Conservation (phyloP, 2,113 vertebrate species). For the Mola mola region DNA sequence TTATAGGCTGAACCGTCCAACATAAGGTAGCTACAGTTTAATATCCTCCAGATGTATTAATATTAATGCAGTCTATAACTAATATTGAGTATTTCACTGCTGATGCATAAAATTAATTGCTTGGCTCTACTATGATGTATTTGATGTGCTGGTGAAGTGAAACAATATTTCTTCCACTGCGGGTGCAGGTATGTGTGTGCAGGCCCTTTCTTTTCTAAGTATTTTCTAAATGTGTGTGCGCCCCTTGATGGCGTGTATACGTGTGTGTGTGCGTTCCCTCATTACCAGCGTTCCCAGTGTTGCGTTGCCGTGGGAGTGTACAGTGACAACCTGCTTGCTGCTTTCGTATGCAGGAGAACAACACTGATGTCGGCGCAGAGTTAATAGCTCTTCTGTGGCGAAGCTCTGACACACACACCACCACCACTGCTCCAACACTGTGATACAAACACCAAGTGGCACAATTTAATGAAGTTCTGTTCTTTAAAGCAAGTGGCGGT, state of each 20-base stretch:
- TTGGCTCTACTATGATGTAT: no score
- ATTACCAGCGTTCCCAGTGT: slow-evolving; percentile 62
- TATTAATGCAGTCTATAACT: no score
- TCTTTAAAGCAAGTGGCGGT: slow-evolving; percentile 84
- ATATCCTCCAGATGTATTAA: no score
- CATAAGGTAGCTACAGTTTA: no score
- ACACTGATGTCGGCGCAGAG: slow-evolving; percentile 74
- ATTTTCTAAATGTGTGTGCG: no score
- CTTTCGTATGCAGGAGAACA: slow-evolving; percentile 85
- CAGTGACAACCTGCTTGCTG: slow-evolving; percentile 68
- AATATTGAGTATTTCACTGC: no score
- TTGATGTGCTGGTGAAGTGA: no score
- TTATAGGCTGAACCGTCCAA: no score
- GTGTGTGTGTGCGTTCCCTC: slow-evolving; percentile 12
- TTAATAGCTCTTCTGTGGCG: slow-evolving; percentile 83
- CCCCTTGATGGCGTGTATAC: background rate
- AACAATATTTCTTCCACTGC: no score
- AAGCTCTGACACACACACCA: slow-evolving; percentile 67
- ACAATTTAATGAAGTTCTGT: slow-evolving; percentile 97
- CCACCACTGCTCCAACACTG: slow-evolving; percentile 37
- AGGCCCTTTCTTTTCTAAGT: no score
- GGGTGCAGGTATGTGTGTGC: no score
- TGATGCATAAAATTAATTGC: no score
- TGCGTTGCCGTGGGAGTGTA: slow-evolving; percentile 59
- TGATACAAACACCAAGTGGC: slow-evolving; percentile 87